Evolutionary conservation across 2,888 invertebrate species (phyloP), one percentile per base, ranked within the genome.

Genomic region (Lamproptera curius): DNA sequence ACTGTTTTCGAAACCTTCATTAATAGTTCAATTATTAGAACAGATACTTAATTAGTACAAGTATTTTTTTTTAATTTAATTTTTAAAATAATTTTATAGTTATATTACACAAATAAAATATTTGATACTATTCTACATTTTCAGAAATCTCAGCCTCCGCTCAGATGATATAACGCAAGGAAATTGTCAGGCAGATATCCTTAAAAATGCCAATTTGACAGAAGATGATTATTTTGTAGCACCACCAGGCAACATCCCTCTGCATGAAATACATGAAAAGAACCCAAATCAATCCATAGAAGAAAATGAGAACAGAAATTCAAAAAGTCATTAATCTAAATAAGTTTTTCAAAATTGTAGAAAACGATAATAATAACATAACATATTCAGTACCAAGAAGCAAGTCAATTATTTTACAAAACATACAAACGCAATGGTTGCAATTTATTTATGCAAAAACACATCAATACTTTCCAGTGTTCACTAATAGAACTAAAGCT

Each of bases 201-300:
- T 97, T 46, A 88, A 81, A 53, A 95, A 96, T 89, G 94, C 97
- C 1, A 65, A 85, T 28, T 57, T 93, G 43, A 89, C 89, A 10
- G 95, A 96, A 67, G 97, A 97, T 73, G 95, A 96, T 61, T 97
- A 97, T 74, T 97, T 96, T 87, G 93, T 97, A 10, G 94, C 95
- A 20, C 97, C 97, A 6, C 94, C 94, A 11, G 96, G 97, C 58
- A 95, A 95, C 72, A 93, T 95, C 62, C 93, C 94, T 0, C 67
- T 94, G 49, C 91, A 92, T 67, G 85, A 86, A 71, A 63, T 84
- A 38, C 67, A 75, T 55, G 46, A 57, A 50, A 68, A 73, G 45
- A 61, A 70, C 47, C 60, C 1, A 11, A n/a, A 57, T 36, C 31
- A 41, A n/a, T 34, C 49, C 13, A 40, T 62, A 3, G 71, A 76